phyloP scores from a whole-genome alignment of 1,140 invertebrate genomes.

The Goniozus legneri region DNA sequence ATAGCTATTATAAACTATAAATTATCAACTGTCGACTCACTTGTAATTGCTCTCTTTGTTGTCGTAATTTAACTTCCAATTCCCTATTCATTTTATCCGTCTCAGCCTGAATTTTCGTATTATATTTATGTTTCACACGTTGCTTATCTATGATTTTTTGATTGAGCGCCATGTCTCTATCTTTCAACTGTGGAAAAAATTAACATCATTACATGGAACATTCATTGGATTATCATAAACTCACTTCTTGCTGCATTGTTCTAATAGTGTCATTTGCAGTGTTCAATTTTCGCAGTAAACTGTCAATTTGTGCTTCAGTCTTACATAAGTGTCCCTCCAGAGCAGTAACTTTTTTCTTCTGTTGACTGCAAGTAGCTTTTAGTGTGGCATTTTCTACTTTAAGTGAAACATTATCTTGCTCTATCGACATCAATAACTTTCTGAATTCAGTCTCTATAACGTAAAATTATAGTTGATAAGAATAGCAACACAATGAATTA shows the following conservation, averaged over 20 bases:
- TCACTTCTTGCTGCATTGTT: conserved; percentile 50
- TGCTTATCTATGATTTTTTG: conserved; percentile 73
- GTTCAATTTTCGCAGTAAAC: conserved; percentile 48
- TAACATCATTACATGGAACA: conserved; percentile 8
- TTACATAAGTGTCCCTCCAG: conserved; percentile 49
- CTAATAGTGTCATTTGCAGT: conserved; percentile 50
- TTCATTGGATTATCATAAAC: conserved; percentile 2
- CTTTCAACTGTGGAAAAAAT: conserved; percentile 49
- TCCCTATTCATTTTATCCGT: conserved; percentile 67
- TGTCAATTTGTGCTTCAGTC: conserved; percentile 46
- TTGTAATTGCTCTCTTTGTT: conserved; percentile 65
- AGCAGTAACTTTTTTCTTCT: conserved; percentile 57
- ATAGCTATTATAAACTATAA: conserved; percentile 3
- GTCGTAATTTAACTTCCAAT: conserved; percentile 62
- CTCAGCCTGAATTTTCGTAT: conserved; percentile 66
- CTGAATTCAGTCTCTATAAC: conserved; percentile 63
- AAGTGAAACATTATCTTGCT: conserved; percentile 64
- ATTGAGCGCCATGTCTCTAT: conserved; percentile 67
- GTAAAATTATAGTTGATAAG: conserved; percentile 26
- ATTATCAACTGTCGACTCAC: conserved; percentile 40
- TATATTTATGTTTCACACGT: conserved; percentile 69
- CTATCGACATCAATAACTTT: conserved; percentile 61
- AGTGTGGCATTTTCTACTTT: conserved; percentile 64
- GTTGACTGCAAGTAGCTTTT: conserved; percentile 60
- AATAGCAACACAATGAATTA: conserved; percentile 7